Evolutionary conservation across 2,113 vertebrate species (phyloP).

Genomic region (Menura novaehollandiae): DNA sequence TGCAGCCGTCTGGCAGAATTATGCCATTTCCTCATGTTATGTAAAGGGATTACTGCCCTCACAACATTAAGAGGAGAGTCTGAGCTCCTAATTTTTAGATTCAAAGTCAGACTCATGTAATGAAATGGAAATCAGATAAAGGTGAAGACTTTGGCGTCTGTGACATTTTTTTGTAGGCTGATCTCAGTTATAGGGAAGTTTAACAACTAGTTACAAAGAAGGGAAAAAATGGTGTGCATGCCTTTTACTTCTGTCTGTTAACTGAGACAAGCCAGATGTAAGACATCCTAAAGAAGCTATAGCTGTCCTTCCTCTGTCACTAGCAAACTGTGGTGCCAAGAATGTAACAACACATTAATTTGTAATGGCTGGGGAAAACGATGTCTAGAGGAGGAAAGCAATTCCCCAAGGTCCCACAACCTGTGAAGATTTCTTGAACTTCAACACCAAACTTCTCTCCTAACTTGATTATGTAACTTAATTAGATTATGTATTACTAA

Average conservation of each 20-base stretch:
- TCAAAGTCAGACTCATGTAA: not conserved
- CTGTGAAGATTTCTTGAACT: not conserved
- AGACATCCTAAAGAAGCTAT: not conserved
- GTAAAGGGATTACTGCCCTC: conserved; percentile 34
- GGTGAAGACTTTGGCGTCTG: not conserved
- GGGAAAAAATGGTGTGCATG: not conserved
- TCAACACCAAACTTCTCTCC: not conserved
- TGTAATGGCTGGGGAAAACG: not conserved
- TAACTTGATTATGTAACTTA: not conserved
- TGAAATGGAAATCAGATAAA: not conserved
- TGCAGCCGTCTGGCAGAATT: not conserved
- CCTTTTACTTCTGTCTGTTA: not conserved
- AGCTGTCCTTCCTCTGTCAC: not conserved
- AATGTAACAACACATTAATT: not conserved
- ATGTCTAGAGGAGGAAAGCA: not conserved
- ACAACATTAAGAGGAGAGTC: not conserved
- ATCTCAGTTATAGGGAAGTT: not conserved
- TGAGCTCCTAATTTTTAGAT: conserved; percentile 18
- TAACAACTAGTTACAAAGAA: not conserved
- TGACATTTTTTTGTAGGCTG: not conserved
- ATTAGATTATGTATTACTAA: not conserved
- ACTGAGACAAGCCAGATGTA: not conserved
- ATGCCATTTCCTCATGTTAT: not conserved
- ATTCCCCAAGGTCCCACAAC: not conserved
- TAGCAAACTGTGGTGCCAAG: not conserved